Evolutionary conservation across 2,888 invertebrate genomes (phyloP).

Genomic region (Ormyrus nitidulus): DNA sequence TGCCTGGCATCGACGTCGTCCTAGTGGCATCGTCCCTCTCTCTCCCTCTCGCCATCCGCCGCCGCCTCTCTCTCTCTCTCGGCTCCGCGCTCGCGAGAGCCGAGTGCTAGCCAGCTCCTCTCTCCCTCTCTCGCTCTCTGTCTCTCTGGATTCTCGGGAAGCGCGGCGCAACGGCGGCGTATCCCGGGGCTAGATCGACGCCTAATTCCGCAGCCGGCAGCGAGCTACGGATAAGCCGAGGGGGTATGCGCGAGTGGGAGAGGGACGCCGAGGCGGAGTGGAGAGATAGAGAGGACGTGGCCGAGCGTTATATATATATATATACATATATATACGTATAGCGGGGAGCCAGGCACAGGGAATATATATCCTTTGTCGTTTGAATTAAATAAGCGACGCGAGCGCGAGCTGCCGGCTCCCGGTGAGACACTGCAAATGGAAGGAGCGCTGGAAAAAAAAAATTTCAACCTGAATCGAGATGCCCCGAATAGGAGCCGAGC

Average conservation of each 20-base stretch:
- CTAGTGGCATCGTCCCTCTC: slow-evolving; percentile 23
- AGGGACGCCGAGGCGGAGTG: neutral
- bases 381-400: slow-evolving; percentile 65
- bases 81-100: slow-evolving; percentile 66
- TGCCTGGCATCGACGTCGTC: slow-evolving; percentile 71
- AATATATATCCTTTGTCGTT: slow-evolving; percentile 68
- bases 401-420: slow-evolving; percentile 59
- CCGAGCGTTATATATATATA: neutral
- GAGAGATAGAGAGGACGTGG: too few species aligned
- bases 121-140: slow-evolving; percentile 77
- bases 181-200: slow-evolving; percentile 69
- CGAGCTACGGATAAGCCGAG: slow-evolving; percentile 10
- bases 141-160: neutral
- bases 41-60: neutral
- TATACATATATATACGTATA: slow-evolving; percentile 5
- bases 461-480: neutral
- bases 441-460: neutral
- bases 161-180: slow-evolving; percentile 58
- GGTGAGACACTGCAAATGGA: slow-evolving; percentile 16
- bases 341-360: slow-evolving; percentile 55
- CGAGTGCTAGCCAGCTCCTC: neutral
- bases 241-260: slow-evolving; percentile 22
- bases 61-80: slow-evolving; percentile 19
- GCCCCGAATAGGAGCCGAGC: too few species aligned
- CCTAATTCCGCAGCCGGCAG: slow-evolving; percentile 68